phyloP scores from a whole-genome alignment of 2,888 invertebrate genomes.

The Machimus atricapillus region DNA sequence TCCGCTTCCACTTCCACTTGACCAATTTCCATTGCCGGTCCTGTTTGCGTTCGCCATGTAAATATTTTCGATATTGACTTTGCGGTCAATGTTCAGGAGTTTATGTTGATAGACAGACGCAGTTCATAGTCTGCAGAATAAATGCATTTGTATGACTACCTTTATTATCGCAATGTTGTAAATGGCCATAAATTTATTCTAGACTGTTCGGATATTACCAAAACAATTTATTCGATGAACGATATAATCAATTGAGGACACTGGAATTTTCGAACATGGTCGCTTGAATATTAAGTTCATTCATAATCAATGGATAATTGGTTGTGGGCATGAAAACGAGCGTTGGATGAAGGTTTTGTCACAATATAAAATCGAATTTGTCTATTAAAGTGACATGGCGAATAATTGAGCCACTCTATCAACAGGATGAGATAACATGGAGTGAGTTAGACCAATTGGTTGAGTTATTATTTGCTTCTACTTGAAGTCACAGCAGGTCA shows the following conservation, averaged over 20 bases:
- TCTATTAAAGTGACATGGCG: conserved; percentile 10
- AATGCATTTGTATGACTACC: not conserved
- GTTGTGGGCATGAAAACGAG: not conserved
- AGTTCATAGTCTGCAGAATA: not conserved
- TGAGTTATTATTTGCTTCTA: not conserved
- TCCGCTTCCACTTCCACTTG: conserved; percentile 52
- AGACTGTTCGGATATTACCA: not conserved
- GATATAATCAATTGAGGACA: conserved; percentile 28
- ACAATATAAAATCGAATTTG: not conserved
- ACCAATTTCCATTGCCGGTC: conserved; percentile 54
- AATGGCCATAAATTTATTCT: not conserved
- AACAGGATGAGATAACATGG: not conserved
- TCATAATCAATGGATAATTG: conserved; percentile 22
- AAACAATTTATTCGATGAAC: not conserved
- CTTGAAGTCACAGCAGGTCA: conserved; percentile 2
- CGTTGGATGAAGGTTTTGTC: not conserved
- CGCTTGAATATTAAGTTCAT: not conserved
- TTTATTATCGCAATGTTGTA: not conserved
- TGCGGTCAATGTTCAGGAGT: not conserved
- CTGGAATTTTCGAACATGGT: not conserved
- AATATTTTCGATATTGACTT: not conserved
- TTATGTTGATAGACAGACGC: not conserved
- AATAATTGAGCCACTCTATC: not conserved
- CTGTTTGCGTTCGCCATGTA: conserved; percentile 31
- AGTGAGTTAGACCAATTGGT: not conserved